Percentiles rank a stretch among this genome's conserved stretches.
phyloP scores from a whole-genome alignment of 1,140 invertebrate species.

The Geopemphigus sp. region DNA sequence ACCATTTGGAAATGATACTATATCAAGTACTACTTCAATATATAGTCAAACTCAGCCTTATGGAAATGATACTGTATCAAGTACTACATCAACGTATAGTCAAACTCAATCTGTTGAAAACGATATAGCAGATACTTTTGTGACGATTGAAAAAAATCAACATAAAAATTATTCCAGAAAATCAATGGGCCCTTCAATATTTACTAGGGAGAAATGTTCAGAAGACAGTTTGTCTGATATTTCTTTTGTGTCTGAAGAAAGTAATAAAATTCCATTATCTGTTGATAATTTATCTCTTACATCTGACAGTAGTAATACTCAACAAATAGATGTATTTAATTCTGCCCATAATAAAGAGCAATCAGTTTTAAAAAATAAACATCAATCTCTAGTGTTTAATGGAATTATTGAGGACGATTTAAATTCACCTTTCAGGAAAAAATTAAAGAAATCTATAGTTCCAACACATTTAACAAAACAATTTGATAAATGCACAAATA shows the following conservation, averaged over 20 bases:
- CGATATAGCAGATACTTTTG: neutral
- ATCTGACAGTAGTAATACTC: neutral
- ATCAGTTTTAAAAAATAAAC: neutral
- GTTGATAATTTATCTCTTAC: neutral
- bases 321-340: neutral
- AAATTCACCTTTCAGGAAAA: slow-evolving; percentile 37
- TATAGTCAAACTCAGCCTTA: too few species aligned
- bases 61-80: neutral
- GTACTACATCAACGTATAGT: neutral
- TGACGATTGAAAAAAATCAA: neutral
- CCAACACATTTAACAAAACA: neutral
- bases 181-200: slow-evolving; percentile 8
- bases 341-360: neutral
- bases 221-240: neutral
- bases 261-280: neutral
- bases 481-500: too few species aligned
- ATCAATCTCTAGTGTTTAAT: neutral
- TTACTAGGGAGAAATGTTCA: neutral
- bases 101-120: neutral
- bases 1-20: neutral
- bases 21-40: too few species aligned
- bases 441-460: neutral
- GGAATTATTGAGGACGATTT: neutral
- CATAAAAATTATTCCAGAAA: slow-evolving; percentile 25
- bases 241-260: neutral